phyloP scores from a whole-genome alignment of 2,888 invertebrate species.

The Oscheius sp. region DNA sequence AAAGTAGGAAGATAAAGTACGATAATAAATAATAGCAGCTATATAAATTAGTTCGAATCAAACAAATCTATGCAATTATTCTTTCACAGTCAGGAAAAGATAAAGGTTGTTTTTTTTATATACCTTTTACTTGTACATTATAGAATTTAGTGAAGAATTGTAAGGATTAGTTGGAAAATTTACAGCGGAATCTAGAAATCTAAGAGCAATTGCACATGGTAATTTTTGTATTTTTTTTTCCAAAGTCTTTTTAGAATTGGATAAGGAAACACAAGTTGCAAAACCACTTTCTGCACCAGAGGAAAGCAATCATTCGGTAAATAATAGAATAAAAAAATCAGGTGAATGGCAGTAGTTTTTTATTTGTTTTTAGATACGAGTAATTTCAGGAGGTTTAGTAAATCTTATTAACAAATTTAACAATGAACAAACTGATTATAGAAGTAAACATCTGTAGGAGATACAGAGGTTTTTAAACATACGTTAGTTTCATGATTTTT shows the following conservation, averaged over 20 bases:
- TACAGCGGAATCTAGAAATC: neutral
- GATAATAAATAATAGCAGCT: too few relatives aligned
- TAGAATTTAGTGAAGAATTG: conserved; percentile 6
- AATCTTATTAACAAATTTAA: conserved; percentile 36
- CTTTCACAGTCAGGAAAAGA: conserved; percentile 15
- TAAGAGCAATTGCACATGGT: conserved; percentile 8
- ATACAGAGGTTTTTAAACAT: conserved; percentile 44
- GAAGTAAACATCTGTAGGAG: conserved; percentile 39
- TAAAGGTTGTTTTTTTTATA: conserved; percentile 4
- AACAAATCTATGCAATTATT: neutral
- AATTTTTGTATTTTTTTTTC: too few relatives aligned
- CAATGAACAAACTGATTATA: conserved; percentile 45
- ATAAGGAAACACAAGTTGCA: conserved; percentile 8
- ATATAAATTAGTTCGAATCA: conserved; percentile 8
- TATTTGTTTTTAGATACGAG: too few relatives aligned
- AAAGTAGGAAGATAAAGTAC: too few relatives aligned
- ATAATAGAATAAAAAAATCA: conserved; percentile 27
- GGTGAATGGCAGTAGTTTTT: too few relatives aligned
- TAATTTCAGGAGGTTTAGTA: neutral
- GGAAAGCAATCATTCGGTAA: conserved; percentile 9
- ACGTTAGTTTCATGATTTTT: conserved; percentile 27
- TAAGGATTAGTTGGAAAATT: neutral
- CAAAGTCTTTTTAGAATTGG: conserved; percentile 3
- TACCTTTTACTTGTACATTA: neutral
- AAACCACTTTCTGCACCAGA: conserved; percentile 13